These are phyloP conservation scores for Strigamia crassipes DNA, from an alignment of 2,888 invertebrate genomes.

Conservation along the genomic window DNA sequence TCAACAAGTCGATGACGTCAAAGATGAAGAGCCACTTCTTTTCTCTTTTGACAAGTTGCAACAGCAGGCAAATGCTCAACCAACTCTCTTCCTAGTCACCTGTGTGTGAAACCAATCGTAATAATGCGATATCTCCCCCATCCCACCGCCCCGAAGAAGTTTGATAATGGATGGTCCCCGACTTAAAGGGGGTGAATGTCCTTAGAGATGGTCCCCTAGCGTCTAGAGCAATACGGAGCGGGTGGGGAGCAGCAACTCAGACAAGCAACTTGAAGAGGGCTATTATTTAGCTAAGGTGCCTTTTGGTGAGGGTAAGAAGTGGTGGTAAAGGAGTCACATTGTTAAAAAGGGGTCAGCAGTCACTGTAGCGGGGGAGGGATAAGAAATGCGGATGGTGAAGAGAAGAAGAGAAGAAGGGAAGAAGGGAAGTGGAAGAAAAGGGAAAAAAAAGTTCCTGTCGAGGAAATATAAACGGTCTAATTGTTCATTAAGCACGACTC, in stretches of 20 bases:
- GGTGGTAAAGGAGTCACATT: slow-evolving; percentile 33
- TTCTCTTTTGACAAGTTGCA: slow-evolving; percentile 2
- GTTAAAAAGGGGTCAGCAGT: slow-evolving; percentile 27
- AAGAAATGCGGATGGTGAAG: neutral
- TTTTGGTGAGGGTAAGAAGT: slow-evolving; percentile 31
- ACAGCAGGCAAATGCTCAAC: slow-evolving; percentile 26
- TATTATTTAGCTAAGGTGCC: slow-evolving; percentile 8
- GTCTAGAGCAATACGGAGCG: neutral
- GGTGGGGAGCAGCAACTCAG: neutral
- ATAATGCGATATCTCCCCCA: neutral
- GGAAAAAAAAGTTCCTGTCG: neutral
- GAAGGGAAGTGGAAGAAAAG: neutral
- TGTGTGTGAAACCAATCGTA: slow-evolving; percentile 31
- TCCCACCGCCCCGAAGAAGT: neutral
- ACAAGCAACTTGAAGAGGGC: slow-evolving; percentile 17
- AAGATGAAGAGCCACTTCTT: neutral
- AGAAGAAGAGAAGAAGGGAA: neutral
- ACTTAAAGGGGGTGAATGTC: slow-evolving; percentile 11
- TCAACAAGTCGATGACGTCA: slow-evolving; percentile 31
- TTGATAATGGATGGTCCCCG: slow-evolving; percentile 6
- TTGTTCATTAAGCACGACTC: slow-evolving; percentile 6
- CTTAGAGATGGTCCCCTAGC: neutral
- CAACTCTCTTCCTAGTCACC: slow-evolving; percentile 1
- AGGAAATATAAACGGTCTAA: slow-evolving; percentile 12
- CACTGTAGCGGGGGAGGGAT: slow-evolving; percentile 33